Evolutionary conservation across 2,888 invertebrate genomes (phyloP).

Genomic region (Cephonodes hylas): DNA sequence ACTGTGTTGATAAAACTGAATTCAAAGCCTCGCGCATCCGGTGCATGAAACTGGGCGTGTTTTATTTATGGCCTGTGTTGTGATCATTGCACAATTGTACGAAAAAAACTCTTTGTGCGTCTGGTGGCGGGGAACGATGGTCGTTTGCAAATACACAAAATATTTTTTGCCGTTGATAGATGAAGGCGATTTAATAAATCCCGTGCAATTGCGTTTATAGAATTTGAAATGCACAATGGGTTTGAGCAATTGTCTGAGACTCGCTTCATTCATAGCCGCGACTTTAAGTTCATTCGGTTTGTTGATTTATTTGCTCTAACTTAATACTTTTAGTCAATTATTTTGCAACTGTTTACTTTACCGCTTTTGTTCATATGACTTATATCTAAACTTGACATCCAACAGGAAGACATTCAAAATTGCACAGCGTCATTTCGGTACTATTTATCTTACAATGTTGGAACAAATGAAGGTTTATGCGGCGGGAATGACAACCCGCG

Average conservation of each 20-base stretch:
- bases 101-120: constrained; percentile 43
- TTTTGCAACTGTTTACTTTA: not conserved
- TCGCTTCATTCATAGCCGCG: not conserved
- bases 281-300: not conserved
- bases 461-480: no score
- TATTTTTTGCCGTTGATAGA: constrained; percentile 31
- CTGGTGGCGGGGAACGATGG: constrained; percentile 45
- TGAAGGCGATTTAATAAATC: constrained; percentile 19
- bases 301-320: not conserved
- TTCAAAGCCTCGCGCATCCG: constrained; percentile 31
- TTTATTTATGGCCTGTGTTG: constrained; percentile 29
- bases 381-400: no score
- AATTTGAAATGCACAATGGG: not conserved
- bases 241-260: not conserved
- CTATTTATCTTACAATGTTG: no score
- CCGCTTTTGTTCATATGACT: not conserved
- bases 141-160: constrained; percentile 3
- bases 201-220: constrained; percentile 22
- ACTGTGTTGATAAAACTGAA: constrained; percentile 33
- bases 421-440: no score
- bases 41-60: constrained; percentile 54
- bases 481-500: no score
- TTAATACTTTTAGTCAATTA: not conserved
- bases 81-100: constrained; percentile 62
- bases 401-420: no score